Evolutionary conservation across 2,888 invertebrate species (phyloP), one percentile per base, ranked within the genome.

Genomic region (Anthophora plumipes): DNA sequence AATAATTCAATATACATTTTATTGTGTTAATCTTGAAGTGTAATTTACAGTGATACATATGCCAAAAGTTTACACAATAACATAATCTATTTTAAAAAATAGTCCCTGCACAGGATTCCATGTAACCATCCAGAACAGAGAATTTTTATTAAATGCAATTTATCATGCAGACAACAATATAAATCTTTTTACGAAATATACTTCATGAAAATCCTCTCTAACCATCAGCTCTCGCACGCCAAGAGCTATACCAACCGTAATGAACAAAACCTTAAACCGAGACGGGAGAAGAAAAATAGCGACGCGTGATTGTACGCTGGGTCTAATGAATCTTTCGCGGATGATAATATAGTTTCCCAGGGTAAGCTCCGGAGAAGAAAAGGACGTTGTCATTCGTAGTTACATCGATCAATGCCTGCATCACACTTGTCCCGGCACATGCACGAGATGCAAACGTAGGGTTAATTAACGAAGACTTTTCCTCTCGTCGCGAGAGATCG

Each of bases 381-480:
- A 67, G 74, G 67, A 71, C 84, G 48, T 74, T 77, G 84, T 84
- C 84, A 84, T 67, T 57, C 48, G 31, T 31, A 14, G 37, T 31
- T 4, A 70, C 60, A 43, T 67, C 78, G 72, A 82, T 85, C 41
- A 31, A 55, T 50, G 60, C 60, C 20, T 41, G 73, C 55, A 69
- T 68, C 54, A 60, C 75, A 54, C 46, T 57, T 41, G 37, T 37
- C 31, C 41, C 39, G 17, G 22, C 54, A 43, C 52, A 31, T 41
- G 54, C 41, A 50, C n/a, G 41, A 46, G 70, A n/a, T n/a, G n/a
- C n/a, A 71, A 77, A 54, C 39, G 43, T 67, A 61, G 66, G 79
- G 90, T 91, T 92, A 91, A 92, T 92, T 91, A 91, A 90, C 88
- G 85, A 88, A 89, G 88, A 85, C 78, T 83, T 86, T 84, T 82